These are phyloP conservation scores for Poeciliopsis infans DNA, from an alignment of 2,797 vertebrate genomes.

Conservation along the genomic window DNA sequence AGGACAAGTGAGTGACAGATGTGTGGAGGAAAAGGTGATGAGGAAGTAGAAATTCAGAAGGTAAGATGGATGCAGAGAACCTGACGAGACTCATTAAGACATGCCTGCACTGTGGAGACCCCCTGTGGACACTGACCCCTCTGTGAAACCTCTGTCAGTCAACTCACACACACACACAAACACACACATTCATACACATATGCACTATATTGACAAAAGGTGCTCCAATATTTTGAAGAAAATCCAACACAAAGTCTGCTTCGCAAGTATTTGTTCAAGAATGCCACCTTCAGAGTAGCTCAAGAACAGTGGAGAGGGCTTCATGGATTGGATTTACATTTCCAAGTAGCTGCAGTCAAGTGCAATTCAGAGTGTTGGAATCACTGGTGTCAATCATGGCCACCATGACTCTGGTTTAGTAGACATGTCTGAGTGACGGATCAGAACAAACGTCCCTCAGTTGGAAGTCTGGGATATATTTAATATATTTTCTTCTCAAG, in stretches of 20 bases:
- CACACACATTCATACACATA: slow-evolving; percentile 26
- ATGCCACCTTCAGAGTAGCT: neutral
- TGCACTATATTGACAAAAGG: neutral
- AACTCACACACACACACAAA: slow-evolving; percentile 26
- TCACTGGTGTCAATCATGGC: neutral
- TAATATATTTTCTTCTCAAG: no score
- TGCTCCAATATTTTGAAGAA: neutral
- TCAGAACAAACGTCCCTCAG: neutral
- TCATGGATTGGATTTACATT: neutral
- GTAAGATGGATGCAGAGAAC: slow-evolving; percentile 43
- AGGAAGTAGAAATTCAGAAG: slow-evolving; percentile 42
- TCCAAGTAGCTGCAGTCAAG: neutral
- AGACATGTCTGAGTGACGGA: neutral
- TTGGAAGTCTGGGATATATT: neutral
- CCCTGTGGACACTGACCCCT: slow-evolving; percentile 68
- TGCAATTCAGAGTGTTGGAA: neutral
- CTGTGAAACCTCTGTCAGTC: slow-evolving; percentile 65
- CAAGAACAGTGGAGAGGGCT: neutral
- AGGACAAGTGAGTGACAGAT: slow-evolving; percentile 27
- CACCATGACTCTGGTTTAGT: neutral
- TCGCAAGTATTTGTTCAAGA: neutral
- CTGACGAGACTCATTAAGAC: slow-evolving; percentile 75
- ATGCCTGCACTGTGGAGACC: slow-evolving; percentile 55
- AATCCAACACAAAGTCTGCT: neutral
- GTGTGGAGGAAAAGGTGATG: slow-evolving; percentile 30